Evolutionary conservation across 2,888 invertebrate genomes (phyloP).

Genomic region (Dusona sp.): DNA sequence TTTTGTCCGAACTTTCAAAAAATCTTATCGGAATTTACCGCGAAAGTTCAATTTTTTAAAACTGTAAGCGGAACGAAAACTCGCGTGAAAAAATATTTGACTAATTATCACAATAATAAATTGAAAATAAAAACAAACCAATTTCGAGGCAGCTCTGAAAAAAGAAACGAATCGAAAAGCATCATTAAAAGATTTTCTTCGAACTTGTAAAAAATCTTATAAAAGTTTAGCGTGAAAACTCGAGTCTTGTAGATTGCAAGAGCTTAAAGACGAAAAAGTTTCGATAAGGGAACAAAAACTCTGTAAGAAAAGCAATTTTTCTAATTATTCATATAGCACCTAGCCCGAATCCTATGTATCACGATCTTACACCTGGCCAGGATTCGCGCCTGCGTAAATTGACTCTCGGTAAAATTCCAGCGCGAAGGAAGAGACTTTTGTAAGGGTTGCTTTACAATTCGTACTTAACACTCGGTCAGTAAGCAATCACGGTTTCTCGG

Average conservation of each 20-base stretch:
- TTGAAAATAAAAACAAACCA: too few relatives aligned
- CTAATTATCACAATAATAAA: too few relatives aligned
- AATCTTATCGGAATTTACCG: background rate
- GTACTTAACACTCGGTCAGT: slow-evolving; percentile 77
- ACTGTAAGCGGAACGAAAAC: too few relatives aligned
- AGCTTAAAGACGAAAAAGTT: background rate
- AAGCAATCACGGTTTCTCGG: slow-evolving; percentile 72
- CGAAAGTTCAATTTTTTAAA: background rate
- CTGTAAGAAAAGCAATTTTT: background rate
- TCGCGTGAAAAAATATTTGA: too few relatives aligned
- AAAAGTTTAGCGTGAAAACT: background rate
- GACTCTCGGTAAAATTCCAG: slow-evolving; percentile 47
- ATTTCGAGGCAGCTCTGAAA: too few relatives aligned
- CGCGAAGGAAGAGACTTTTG: slow-evolving; percentile 46
- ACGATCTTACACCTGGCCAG: slow-evolving; percentile 76
- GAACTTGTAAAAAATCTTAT: background rate
- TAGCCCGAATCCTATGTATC: slow-evolving; percentile 67
- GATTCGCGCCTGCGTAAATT: slow-evolving; percentile 79
- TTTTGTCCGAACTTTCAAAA: background rate
- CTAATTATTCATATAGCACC: slow-evolving; percentile 12
- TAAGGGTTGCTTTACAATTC: slow-evolving; percentile 76
- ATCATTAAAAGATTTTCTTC: too few relatives aligned
- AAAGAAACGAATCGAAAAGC: too few relatives aligned
- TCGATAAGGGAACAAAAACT: background rate
- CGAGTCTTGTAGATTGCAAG: background rate